These are phyloP conservation scores for Artibeus lituratus DNA, from an alignment of 2,797 vertebrate species.

Conservation along the genomic window DNA sequence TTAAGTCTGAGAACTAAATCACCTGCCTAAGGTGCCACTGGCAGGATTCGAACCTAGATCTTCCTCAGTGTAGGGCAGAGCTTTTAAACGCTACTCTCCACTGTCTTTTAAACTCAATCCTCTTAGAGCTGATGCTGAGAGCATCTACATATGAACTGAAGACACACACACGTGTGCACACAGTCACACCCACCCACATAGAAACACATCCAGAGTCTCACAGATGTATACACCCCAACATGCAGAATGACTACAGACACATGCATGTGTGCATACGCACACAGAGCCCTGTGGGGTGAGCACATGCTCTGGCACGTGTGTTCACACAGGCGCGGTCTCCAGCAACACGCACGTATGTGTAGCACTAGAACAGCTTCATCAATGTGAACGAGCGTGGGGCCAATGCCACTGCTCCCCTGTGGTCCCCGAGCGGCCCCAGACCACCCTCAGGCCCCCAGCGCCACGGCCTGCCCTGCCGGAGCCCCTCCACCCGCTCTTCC, in stretches of 20 bases:
- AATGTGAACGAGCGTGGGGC: neutral
- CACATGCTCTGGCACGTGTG: fast-evolving
- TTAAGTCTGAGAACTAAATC: neutral
- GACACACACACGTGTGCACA: neutral
- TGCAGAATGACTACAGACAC: neutral
- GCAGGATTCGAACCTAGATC: neutral
- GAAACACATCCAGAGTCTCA: neutral
- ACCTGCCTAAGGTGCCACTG: neutral
- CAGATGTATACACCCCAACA: neutral
- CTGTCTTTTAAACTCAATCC: neutral
- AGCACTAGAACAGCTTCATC: neutral
- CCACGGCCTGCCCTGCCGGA: neutral
- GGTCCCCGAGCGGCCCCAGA: neutral
- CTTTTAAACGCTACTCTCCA: neutral
- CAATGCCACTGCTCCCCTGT: neutral
- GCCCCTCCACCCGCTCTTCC: neutral
- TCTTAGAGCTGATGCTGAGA: neutral
- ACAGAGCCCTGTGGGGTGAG: neutral
- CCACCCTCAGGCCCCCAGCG: neutral
- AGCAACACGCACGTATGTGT: fast-evolving
- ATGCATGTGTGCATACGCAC: fast-evolving
- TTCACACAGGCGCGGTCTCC: neutral
- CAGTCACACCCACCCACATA: neutral
- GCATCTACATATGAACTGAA: neutral
- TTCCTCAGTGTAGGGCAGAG: neutral